These are phyloP conservation scores for Trichonephila clavipes DNA, from an alignment of 1,140 invertebrate species.

Conservation along the genomic window DNA sequence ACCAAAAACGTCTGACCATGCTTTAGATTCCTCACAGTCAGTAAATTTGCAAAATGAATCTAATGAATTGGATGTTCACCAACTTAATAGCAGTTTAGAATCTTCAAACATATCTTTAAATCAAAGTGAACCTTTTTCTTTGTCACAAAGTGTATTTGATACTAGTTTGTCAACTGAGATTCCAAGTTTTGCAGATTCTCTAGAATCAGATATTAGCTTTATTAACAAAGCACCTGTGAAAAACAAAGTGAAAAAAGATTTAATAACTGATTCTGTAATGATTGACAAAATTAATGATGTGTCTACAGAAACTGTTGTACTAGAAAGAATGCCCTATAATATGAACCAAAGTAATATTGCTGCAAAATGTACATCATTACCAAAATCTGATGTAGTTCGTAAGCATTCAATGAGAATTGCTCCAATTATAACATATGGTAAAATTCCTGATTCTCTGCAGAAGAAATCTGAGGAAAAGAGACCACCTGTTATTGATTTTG, in stretches of 20 bases:
- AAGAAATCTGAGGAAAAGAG: too few species aligned
- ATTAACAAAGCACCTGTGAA: background rate
- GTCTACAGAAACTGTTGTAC: background rate
- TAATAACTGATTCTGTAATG: background rate
- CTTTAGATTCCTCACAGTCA: conserved; percentile 13
- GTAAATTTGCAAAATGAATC: conserved; percentile 6
- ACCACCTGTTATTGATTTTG: conserved; percentile 10
- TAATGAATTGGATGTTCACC: conserved; percentile 13
- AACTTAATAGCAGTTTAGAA: background rate
- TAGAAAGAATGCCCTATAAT: background rate
- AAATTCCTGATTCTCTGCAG: background rate
- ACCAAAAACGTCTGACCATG: background rate
- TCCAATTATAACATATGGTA: conserved; percentile 44
- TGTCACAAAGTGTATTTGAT: background rate
- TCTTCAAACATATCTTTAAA: conserved; percentile 36
- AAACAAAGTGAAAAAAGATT: background rate
- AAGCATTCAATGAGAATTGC: background rate
- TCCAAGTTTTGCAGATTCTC: background rate
- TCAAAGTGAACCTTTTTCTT: background rate
- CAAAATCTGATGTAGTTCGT: background rate
- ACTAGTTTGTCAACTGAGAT: background rate
- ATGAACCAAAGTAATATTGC: background rate
- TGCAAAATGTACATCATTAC: background rate
- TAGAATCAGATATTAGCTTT: background rate
- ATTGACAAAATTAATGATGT: too few species aligned